Evolutionary conservation across 2,888 invertebrate genomes (phyloP).

Genomic region (Drosophila mimica): DNA sequence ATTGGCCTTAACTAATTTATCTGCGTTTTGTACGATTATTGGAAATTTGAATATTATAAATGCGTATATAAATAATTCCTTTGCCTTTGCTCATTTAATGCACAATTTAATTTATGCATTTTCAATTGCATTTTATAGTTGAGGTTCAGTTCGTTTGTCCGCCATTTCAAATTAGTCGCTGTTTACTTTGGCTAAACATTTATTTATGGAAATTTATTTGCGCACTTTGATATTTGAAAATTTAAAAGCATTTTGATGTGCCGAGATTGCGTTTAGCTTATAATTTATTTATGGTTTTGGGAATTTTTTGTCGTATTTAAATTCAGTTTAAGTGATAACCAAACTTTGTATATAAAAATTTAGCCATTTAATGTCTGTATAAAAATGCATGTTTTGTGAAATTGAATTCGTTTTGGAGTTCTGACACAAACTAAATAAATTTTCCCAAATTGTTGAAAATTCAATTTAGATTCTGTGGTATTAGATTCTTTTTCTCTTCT

Average conservation of each 20-base stretch:
- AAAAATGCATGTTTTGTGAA: neutral
- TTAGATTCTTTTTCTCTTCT: neutral
- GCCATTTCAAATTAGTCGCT: slow-evolving; percentile 54
- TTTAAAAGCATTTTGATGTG: slow-evolving; percentile 26
- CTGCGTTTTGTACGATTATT: slow-evolving; percentile 12
- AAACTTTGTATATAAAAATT: neutral
- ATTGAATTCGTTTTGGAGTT: neutral
- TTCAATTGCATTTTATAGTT: slow-evolving; percentile 53
- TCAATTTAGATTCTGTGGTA: neutral
- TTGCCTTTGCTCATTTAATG: slow-evolving; percentile 36
- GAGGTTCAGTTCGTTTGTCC: slow-evolving; percentile 31
- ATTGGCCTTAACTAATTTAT: slow-evolving; percentile 57
- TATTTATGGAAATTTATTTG: slow-evolving; percentile 50
- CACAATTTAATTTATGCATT: slow-evolving; percentile 59
- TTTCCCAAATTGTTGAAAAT: neutral
- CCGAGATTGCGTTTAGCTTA: slow-evolving; percentile 27
- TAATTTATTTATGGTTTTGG: slow-evolving; percentile 30
- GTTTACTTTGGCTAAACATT: slow-evolving; percentile 48
- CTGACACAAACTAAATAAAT: neutral
- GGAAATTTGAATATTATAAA: slow-evolving; percentile 10
- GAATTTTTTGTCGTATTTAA: slow-evolving; percentile 23
- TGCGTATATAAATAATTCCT: slow-evolving; percentile 9
- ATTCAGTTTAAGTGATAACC: slow-evolving; percentile 15
- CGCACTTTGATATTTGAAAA: slow-evolving; percentile 25
- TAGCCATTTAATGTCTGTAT: neutral